These are phyloP conservation scores for Manis pentadactyla DNA, from an alignment of 2,797 vertebrate genomes.

Conservation along the genomic window DNA sequence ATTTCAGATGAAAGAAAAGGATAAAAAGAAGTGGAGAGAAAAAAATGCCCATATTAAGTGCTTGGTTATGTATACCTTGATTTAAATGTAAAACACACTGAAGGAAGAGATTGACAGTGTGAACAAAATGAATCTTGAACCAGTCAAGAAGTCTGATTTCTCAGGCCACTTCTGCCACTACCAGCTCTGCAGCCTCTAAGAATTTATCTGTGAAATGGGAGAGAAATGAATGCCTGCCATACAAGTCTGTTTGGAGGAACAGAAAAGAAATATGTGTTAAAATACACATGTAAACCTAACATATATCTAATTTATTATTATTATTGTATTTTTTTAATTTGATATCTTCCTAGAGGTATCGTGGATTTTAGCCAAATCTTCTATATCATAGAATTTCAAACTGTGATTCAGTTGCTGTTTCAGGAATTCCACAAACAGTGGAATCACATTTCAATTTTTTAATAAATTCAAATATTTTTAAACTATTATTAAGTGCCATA, in stretches of 20 bases:
- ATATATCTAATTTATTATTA: not conserved
- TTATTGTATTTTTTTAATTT: not conserved
- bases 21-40: not conserved
- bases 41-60: not conserved
- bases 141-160: not conserved
- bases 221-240: not conserved
- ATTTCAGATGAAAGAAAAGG: not conserved
- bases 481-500: not conserved
- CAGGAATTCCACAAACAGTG: not conserved
- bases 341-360: not conserved
- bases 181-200: not conserved
- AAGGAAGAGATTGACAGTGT: not conserved
- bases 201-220: not conserved
- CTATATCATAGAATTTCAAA: not conserved
- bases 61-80: not conserved
- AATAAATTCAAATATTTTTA: not conserved
- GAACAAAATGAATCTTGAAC: not conserved
- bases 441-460: not conserved
- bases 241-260: not conserved
- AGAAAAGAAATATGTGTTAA: not conserved
- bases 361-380: not conserved
- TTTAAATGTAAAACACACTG: not conserved
- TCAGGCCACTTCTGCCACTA: not conserved
- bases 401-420: not conserved
- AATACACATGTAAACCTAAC: not conserved